Percentiles rank a stretch among this genome's conserved stretches.
Conservation (phyloP, 2,888 invertebrate genomes). For the Cataglyphis albicans region DNA sequence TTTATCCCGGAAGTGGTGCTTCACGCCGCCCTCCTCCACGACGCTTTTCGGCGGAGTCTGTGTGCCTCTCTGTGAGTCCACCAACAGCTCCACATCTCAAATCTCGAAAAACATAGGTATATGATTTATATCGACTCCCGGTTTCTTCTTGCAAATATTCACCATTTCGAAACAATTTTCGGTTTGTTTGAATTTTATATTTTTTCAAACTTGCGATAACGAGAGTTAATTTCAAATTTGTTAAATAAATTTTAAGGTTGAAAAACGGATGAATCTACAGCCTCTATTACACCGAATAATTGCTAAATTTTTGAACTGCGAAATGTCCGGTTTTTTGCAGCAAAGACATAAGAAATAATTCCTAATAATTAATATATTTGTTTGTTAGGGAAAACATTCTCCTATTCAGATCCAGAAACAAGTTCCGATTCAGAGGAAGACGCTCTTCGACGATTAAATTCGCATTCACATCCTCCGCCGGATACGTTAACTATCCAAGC, state of each 20-base stretch:
- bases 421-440: constrained; percentile 93
- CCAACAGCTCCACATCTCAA: constrained; percentile 81
- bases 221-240: constrained; percentile 3
- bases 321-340: not conserved
- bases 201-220: not conserved
- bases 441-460: constrained; percentile 88
- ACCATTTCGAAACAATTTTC: not conserved
- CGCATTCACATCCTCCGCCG: constrained; percentile 80
- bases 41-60: constrained; percentile 86
- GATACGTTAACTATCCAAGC: constrained; percentile 86
- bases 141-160: not conserved
- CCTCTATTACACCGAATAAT: not conserved
- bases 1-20: constrained; percentile 93
- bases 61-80: constrained; percentile 85
- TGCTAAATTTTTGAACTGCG: not conserved
- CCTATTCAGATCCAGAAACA: constrained; percentile 89
- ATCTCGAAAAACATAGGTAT: constrained; percentile 84
- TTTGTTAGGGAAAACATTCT: constrained; percentile 88
- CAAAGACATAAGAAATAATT: not conserved
- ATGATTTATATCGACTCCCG: constrained; percentile 28
- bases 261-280: not conserved
- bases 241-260: not conserved
- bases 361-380: not conserved
- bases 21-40: constrained; percentile 86
- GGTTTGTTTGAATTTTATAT: not conserved